Evolutionary conservation across 2,888 invertebrate genomes (phyloP).

Genomic region (Drosophila emarginata): DNA sequence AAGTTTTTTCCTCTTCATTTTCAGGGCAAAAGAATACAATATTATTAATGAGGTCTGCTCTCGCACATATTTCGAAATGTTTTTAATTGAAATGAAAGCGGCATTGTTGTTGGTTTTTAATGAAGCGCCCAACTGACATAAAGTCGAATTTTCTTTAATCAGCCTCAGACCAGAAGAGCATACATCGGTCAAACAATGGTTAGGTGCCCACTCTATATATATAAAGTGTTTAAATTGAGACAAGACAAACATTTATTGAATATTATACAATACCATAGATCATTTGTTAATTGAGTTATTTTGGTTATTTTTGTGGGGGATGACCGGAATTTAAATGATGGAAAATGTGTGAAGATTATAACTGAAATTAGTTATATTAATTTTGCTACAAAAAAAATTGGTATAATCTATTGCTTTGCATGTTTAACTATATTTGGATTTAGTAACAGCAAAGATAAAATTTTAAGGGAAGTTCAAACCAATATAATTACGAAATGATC

Average conservation of each 20-base stretch:
- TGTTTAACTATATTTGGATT: not conserved
- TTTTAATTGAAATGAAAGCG: conserved; percentile 78
- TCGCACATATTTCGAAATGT: conserved; percentile 48
- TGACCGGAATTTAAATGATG: conserved; percentile 20
- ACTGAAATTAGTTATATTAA: conserved; percentile 14
- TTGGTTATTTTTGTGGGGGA: conserved; percentile 9
- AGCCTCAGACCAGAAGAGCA: conserved; percentile 28
- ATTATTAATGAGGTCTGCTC: conserved; percentile 61
- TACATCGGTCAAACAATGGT: no score
- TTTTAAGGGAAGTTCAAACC: no score
- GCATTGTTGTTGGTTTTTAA: conserved; percentile 48
- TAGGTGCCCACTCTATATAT: not conserved
- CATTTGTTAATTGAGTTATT: conserved; percentile 44
- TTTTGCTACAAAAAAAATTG: not conserved
- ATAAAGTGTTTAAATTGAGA: conserved; percentile 18
- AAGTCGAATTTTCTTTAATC: conserved; percentile 53
- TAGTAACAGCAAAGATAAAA: no score
- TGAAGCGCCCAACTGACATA: conserved; percentile 60
- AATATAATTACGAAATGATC: no score
- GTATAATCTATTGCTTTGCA: not conserved
- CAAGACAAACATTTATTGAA: conserved; percentile 8
- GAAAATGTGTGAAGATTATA: conserved; percentile 38
- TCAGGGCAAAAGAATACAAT: conserved; percentile 29
- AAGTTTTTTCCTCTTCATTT: conserved; percentile 6
- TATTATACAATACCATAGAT: conserved; percentile 29